Evolutionary conservation across 2,888 invertebrate genomes (phyloP).

Genomic region (Gryllus longicercus): DNA sequence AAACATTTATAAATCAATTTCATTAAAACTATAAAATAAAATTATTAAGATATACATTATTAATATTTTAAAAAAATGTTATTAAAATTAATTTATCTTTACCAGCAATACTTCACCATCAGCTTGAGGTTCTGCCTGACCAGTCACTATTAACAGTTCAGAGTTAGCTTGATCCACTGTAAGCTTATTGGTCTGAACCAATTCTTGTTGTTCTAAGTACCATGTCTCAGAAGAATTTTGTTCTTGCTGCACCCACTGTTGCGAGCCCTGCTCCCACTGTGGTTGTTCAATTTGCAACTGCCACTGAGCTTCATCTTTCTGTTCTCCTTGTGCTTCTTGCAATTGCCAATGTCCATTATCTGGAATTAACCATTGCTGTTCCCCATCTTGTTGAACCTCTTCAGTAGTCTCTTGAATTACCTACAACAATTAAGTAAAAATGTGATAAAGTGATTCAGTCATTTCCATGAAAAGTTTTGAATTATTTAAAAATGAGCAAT

Average conservation of each 20-base stretch:
- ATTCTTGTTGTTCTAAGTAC: not conserved
- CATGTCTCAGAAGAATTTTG: slow-evolving; percentile 9
- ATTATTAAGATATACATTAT: not conserved
- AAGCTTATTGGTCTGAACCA: not conserved
- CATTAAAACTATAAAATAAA: not conserved
- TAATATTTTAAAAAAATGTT: not conserved
- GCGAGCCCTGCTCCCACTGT: not conserved
- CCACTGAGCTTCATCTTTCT: not conserved
- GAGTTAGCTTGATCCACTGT: not conserved
- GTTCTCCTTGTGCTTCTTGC: not conserved
- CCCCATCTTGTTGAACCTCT: not conserved
- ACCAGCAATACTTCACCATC: not conserved
- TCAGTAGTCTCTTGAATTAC: not conserved
- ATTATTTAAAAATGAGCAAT: too few species aligned
- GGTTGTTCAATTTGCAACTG: slow-evolving; percentile 2
- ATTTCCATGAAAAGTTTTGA: too few species aligned
- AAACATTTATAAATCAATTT: too few species aligned
- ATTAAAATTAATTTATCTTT: not conserved
- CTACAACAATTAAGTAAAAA: not conserved
- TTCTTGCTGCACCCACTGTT: not conserved
- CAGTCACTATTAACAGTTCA: not conserved
- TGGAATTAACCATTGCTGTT: not conserved
- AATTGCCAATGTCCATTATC: not conserved
- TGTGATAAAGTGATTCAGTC: too few species aligned
- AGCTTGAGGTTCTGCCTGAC: not conserved